phyloP scores from a whole-genome alignment of 2,888 invertebrate species.

The Thyatira batis region DNA sequence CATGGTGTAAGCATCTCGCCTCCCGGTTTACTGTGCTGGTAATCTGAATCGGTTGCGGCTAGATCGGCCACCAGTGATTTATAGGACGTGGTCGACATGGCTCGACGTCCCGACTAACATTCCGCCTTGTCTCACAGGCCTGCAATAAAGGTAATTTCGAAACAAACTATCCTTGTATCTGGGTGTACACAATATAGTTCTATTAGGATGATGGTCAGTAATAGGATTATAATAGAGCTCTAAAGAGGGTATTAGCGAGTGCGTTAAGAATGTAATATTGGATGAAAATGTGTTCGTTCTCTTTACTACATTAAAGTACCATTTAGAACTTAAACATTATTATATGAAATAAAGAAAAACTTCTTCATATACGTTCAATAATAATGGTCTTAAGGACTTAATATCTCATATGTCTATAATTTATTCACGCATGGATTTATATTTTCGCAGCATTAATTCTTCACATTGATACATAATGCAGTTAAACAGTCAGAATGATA shows the following conservation, averaged over 20 bases:
- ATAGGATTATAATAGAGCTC: constrained; percentile 30
- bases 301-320: background rate
- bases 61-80: constrained; percentile 59
- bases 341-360: no score
- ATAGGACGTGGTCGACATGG: constrained; percentile 62
- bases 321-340: no score
- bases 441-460: background rate
- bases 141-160: constrained; percentile 71
- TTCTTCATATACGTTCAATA: no score
- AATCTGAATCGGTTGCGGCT: constrained; percentile 74
- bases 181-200: constrained; percentile 30
- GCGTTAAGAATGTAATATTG: background rate
- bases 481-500: constrained; percentile 15
- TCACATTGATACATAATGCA: background rate
- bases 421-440: background rate
- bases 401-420: no score
- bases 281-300: background rate
- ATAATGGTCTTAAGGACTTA: no score
- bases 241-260: constrained; percentile 9
- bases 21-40: constrained; percentile 49
- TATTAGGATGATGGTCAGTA: constrained; percentile 15
- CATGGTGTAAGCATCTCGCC: constrained; percentile 40
- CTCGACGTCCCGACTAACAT: constrained; percentile 40
- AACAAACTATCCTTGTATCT: constrained; percentile 39
- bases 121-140: constrained; percentile 56